A percentile compares a stretch with the other conserved stretches of the same genome.
These are phyloP conservation scores for Scytalopus superciliaris DNA, from an alignment of 2,113 vertebrate genomes.

Conservation along the genomic window DNA sequence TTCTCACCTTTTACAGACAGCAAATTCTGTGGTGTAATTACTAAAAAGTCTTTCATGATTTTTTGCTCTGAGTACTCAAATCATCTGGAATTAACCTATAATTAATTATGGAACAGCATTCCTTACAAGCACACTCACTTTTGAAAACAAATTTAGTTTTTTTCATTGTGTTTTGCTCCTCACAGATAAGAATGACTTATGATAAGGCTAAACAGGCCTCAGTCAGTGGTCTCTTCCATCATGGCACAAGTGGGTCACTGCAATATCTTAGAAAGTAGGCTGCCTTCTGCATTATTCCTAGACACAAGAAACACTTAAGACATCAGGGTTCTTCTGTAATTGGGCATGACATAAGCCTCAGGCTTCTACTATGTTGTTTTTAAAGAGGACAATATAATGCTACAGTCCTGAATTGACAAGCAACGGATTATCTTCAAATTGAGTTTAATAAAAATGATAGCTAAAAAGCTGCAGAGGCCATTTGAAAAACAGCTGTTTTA, in stretches of 20 bases:
- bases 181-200: background rate
- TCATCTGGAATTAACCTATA: background rate
- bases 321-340: background rate
- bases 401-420: background rate
- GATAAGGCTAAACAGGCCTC: background rate
- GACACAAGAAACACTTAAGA: background rate
- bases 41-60: background rate
- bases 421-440: background rate
- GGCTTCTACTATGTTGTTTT: background rate
- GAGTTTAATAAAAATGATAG: background rate
- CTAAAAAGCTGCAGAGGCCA: background rate
- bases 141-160: background rate
- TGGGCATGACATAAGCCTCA: background rate
- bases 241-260: background rate
- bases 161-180: background rate
- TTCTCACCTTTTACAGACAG: background rate
- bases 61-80: background rate
- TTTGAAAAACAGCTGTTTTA: background rate
- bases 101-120: constrained; percentile 27
- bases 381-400: background rate
- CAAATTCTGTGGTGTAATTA: constrained; percentile 12
- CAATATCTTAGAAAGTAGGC: background rate
- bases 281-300: constrained; percentile 13
- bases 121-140: background rate
- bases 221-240: background rate